Evolutionary conservation across 2,888 invertebrate species (phyloP).

Genomic region (Eustalomyia histrio): DNA sequence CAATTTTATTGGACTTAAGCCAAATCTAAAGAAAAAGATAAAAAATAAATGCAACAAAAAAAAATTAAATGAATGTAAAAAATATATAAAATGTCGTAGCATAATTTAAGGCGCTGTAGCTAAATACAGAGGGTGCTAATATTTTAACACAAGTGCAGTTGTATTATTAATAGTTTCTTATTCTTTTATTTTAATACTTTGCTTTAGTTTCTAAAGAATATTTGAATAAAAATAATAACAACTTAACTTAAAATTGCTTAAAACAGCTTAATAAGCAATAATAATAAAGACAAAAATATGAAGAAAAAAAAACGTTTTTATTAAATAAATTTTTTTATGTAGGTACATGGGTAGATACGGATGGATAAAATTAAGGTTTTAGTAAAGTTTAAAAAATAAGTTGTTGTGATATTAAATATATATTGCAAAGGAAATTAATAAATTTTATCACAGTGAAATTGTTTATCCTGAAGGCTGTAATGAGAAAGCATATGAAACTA

Average conservation of each 20-base stretch:
- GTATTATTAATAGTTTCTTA: not conserved
- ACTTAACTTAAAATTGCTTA: conserved; percentile 21
- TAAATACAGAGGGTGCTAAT: conserved; percentile 48
- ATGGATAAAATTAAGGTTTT: too few relatives aligned
- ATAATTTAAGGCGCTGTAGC: conserved; percentile 49
- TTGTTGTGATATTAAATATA: too few relatives aligned
- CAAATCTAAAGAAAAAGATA: conserved; percentile 33
- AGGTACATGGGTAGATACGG: too few relatives aligned
- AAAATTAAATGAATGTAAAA: not conserved
- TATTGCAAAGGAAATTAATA: too few relatives aligned
- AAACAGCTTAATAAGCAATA: conserved; percentile 38
- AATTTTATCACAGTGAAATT: too few relatives aligned
- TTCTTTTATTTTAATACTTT: not conserved
- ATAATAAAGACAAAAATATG: not conserved
- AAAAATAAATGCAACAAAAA: conserved; percentile 12
- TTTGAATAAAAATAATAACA: conserved; percentile 22
- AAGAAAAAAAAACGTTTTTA: too few relatives aligned
- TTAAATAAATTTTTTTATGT: too few relatives aligned
- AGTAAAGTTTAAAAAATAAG: too few relatives aligned
- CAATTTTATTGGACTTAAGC: conserved; percentile 64
- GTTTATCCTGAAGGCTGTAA: too few relatives aligned
- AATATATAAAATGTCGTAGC: conserved; percentile 52
- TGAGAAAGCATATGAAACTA: too few relatives aligned
- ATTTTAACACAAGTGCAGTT: conserved; percentile 20
- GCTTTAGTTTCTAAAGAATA: too few relatives aligned